A percentile compares a stretch with the other conserved stretches of the same genome.
phyloP scores from a whole-genome alignment of 2,113 vertebrate genomes.

The Nannobrachium achirus region DNA sequence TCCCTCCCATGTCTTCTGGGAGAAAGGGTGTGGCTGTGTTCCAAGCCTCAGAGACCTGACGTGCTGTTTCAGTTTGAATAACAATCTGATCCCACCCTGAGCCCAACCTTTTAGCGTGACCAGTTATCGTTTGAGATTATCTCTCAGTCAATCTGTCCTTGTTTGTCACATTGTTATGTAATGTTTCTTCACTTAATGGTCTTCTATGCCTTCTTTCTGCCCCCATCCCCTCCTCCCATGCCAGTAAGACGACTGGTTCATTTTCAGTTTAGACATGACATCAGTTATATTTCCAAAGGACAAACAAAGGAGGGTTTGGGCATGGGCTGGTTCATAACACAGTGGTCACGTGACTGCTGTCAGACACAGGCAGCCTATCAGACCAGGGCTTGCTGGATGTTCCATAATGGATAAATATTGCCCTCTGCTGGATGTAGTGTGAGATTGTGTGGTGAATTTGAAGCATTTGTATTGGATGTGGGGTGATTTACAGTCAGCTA shows the following conservation, averaged over 20 bases:
- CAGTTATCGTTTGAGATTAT: background rate
- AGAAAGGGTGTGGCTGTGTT: constrained; percentile 38
- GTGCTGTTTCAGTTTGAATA: too few species aligned
- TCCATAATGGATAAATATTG: constrained; percentile 7
- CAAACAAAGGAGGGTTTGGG: constrained; percentile 55
- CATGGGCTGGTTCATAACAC: constrained; percentile 42
- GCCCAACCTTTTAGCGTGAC: too few species aligned
- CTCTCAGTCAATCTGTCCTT: background rate
- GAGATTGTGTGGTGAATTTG: background rate
- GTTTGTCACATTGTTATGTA: background rate
- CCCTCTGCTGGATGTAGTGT: constrained; percentile 67
- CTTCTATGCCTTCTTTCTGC: background rate
- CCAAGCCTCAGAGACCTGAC: too few species aligned
- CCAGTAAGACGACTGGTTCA: background rate
- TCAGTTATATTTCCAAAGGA: constrained; percentile 19
- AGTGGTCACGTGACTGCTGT: constrained; percentile 51
- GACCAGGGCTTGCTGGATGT: background rate
- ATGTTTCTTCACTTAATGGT: background rate
- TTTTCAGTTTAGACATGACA: background rate
- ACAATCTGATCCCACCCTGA: too few species aligned
- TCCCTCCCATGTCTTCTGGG: constrained; percentile 8
- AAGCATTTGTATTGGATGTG: background rate
- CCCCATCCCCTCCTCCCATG: background rate
- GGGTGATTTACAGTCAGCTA: background rate
- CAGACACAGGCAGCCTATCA: constrained; percentile 10